These are phyloP conservation scores for Quadroppia sp. DNA, from an alignment of 2,888 invertebrate genomes.

Conservation along the genomic window DNA sequence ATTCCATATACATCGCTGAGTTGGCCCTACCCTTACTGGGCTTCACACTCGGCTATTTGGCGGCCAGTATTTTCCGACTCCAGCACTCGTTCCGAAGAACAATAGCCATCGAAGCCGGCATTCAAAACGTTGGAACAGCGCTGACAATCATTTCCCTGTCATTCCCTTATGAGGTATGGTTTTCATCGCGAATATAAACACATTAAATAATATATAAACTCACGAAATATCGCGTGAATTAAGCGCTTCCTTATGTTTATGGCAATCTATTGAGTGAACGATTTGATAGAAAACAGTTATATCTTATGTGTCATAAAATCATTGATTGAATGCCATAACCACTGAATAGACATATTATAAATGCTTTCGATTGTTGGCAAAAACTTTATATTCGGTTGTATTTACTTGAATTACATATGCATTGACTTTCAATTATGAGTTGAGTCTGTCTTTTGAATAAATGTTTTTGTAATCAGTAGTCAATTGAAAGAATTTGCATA, in stretches of 20 bases:
- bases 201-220: not conserved
- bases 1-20: conserved; percentile 50
- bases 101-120: conserved; percentile 51
- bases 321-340: not conserved
- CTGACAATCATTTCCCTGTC: conserved; percentile 51
- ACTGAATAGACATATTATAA: not conserved
- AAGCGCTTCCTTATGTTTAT: not conserved
- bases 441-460: no score
- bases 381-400: no score
- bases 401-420: no score
- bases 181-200: no score
- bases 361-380: no score
- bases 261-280: not conserved
- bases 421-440: no score
- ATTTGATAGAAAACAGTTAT: not conserved
- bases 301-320: not conserved
- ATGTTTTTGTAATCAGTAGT: no score
- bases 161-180: conserved; percentile 49
- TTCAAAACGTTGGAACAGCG: conserved; percentile 52
- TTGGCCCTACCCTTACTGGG: conserved; percentile 50
- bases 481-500: not conserved
- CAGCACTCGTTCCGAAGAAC: conserved; percentile 49
- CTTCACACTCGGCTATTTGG: conserved; percentile 49
- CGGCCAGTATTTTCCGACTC: conserved; percentile 49
- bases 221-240: conserved; percentile 15